Percentiles rank a stretch among this genome's conserved stretches.
Evolutionary conservation across 2,888 invertebrate genomes (phyloP).

Genomic region (Lottia gigantea): DNA sequence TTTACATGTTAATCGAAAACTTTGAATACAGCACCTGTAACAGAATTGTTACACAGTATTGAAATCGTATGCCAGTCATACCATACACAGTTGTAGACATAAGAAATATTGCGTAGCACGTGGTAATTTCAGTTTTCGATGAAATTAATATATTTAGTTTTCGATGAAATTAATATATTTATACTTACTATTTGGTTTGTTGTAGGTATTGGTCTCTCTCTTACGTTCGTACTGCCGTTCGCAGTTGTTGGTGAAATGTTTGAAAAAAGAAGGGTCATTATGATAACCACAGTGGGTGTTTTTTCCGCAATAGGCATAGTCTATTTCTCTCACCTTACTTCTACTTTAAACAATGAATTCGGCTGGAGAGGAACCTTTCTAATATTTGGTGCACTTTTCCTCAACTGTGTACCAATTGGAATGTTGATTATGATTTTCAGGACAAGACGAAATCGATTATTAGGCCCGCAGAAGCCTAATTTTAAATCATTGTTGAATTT

Average conservation of each 20-base stretch:
- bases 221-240: neutral
- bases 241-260: neutral
- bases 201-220: neutral
- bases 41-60: too few relatives aligned
- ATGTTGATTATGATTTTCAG: neutral
- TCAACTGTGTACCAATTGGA: slow-evolving; percentile 1
- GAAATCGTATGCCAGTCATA: too few relatives aligned
- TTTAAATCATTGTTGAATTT: neutral
- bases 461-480: neutral
- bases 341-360: neutral
- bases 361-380: neutral
- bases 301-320: neutral
- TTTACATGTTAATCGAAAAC: too few relatives aligned
- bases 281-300: neutral
- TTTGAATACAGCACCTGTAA: too few relatives aligned
- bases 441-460: neutral
- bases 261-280: neutral
- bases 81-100: too few relatives aligned
- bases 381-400: neutral
- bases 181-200: neutral
- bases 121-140: too few relatives aligned
- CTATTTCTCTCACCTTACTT: neutral
- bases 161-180: too few relatives aligned
- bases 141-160: too few relatives aligned
- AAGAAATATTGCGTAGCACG: too few relatives aligned